These are phyloP conservation scores for Oplegnathus fasciatus DNA, from an alignment of 2,113 vertebrate species.

Conservation along the genomic window DNA sequence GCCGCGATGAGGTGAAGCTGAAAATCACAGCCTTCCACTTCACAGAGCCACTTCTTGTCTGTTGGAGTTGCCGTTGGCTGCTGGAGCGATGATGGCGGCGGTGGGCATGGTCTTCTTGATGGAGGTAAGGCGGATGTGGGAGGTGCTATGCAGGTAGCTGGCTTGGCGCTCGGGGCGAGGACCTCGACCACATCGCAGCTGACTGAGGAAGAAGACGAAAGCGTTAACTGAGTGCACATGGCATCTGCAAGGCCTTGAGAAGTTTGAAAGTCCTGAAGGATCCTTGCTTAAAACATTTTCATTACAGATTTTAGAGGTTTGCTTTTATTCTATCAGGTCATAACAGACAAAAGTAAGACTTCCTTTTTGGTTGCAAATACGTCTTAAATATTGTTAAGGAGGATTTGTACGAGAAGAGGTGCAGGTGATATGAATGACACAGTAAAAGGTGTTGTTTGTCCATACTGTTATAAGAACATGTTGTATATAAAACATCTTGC, in stretches of 20 bases:
- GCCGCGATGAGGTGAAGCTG: neutral
- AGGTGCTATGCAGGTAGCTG: conserved; percentile 91
- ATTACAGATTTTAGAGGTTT: neutral
- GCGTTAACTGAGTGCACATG: neutral
- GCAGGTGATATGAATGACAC: too few relatives aligned
- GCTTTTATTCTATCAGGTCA: neutral
- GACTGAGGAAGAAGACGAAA: conserved; percentile 66
- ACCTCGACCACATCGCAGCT: conserved; percentile 86
- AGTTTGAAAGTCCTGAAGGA: neutral
- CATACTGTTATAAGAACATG: too few relatives aligned
- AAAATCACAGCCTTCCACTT: neutral
- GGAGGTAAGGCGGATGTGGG: conserved; percentile 92
- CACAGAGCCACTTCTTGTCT: conserved; percentile 75
- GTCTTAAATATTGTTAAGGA: too few relatives aligned
- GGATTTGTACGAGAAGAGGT: too few relatives aligned
- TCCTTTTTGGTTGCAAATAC: too few relatives aligned
- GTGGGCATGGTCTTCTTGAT: conserved; percentile 89
- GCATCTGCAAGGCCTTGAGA: neutral
- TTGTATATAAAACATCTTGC: too few relatives aligned
- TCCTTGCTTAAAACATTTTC: neutral
- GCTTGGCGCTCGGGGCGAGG: conserved; percentile 81
- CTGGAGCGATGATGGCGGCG: conserved; percentile 56
- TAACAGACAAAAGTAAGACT: too few relatives aligned
- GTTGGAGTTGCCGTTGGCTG: conserved; percentile 58
- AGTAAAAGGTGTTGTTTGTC: too few relatives aligned